Conservation (phyloP, 2,888 invertebrate genomes). For the Nemapogon koenigi region DNA sequence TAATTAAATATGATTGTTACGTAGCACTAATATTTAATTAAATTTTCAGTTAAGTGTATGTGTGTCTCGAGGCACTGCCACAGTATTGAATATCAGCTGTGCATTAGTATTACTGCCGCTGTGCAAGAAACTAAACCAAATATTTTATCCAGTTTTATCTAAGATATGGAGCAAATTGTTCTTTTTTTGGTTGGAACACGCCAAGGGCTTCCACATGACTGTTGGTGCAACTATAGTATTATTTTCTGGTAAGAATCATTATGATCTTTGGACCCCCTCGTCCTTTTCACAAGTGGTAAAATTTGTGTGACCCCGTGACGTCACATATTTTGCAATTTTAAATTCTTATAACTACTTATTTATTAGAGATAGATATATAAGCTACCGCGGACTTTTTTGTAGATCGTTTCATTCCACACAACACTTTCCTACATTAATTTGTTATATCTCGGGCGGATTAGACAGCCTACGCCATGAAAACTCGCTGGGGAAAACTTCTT, state of each 20-base stretch:
- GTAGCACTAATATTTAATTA: no score
- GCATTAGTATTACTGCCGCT: constrained; percentile 51
- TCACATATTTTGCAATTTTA: no score
- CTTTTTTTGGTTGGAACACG: constrained; percentile 54
- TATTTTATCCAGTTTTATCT: constrained; percentile 38
- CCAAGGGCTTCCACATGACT: constrained; percentile 61
- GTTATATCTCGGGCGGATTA: no score
- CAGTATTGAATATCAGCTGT: constrained; percentile 50
- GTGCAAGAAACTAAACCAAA: constrained; percentile 57
- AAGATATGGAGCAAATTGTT: constrained; percentile 42
- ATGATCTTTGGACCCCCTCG: background rate
- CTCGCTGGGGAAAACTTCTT: no score
- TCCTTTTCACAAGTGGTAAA: background rate
- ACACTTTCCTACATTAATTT: no score
- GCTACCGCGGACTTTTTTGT: no score
- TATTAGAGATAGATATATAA: no score
- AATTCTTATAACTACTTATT: no score
- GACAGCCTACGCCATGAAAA: no score
- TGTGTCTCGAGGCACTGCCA: constrained; percentile 60
- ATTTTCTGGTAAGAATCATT: constrained; percentile 45
- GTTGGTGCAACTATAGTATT: constrained; percentile 52
- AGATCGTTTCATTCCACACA: no score
- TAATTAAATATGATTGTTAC: no score
- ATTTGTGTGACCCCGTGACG: no score
- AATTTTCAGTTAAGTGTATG: constrained; percentile 62